A percentile compares a stretch with the other conserved stretches of the same genome.
phyloP scores from a whole-genome alignment of 2,888 invertebrate species.

The Thera britannica region DNA sequence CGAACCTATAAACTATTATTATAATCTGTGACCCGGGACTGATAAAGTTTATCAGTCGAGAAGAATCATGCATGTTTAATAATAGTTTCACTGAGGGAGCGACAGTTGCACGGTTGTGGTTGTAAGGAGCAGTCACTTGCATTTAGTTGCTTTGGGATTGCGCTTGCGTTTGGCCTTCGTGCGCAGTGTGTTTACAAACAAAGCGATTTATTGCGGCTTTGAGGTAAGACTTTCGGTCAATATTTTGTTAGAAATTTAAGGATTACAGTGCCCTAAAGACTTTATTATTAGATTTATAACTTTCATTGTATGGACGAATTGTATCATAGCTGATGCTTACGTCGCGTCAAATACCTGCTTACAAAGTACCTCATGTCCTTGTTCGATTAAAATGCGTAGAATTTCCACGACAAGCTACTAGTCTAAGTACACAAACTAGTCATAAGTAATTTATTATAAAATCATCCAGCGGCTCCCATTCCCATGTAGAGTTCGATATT shows the following conservation, averaged over 20 bases:
- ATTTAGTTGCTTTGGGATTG: constrained; percentile 4
- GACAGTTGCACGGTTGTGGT: constrained; percentile 37
- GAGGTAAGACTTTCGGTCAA: constrained; percentile 17
- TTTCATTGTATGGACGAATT: too few species aligned
- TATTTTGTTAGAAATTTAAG: neutral
- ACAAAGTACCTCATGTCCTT: constrained; percentile 1
- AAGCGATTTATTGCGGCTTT: constrained; percentile 17
- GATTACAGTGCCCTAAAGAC: neutral
- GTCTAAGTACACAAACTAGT: too few species aligned
- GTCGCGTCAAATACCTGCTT: constrained; percentile 3
- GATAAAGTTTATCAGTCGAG: constrained; percentile 36
- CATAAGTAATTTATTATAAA: neutral
- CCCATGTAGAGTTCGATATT: neutral
- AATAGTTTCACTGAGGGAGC: constrained; percentile 29
- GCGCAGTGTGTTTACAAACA: constrained; percentile 32
- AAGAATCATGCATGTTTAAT: constrained; percentile 34
- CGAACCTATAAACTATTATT: constrained; percentile 1
- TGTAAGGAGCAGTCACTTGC: constrained; percentile 18
- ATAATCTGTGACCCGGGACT: constrained; percentile 26
- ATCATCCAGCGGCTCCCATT: neutral
- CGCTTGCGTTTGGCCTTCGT: constrained; percentile 20
- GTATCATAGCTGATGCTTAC: neutral
- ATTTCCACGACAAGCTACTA: neutral
- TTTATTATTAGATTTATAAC: too few species aligned
- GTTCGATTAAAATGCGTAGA: neutral